A percentile compares a stretch with the other conserved stretches of the same genome.
Conservation (phyloP, 2,113 vertebrate species). For the Poecile atricapillus region DNA sequence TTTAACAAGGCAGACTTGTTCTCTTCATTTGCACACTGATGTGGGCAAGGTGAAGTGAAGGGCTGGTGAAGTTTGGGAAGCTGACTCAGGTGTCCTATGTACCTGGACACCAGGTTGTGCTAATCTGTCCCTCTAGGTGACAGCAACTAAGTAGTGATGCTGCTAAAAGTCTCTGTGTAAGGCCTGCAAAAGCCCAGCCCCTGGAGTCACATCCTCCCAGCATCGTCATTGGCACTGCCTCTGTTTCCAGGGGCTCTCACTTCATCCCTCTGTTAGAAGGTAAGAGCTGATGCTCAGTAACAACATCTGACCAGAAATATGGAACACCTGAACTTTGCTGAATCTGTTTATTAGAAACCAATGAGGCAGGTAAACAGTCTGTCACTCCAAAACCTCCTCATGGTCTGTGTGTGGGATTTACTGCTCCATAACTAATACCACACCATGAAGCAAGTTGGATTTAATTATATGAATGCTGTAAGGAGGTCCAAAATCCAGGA, state of each 20-base stretch:
- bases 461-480: not conserved
- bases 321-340: not conserved
- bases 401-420: fast-evolving
- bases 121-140: not conserved
- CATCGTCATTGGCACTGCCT: not conserved
- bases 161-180: not conserved
- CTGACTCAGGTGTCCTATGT: not conserved
- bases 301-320: not conserved
- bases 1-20: not conserved
- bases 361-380: not conserved
- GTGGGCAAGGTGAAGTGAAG: not conserved
- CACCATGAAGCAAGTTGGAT: not conserved
- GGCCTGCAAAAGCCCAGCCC: not conserved
- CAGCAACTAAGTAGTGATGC: not conserved
- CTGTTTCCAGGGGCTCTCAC: not conserved
- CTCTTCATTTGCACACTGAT: not conserved
- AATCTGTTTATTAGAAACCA: not conserved
- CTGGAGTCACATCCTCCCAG: fast-evolving
- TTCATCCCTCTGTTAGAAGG: not conserved
- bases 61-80: not conserved
- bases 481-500: not conserved
- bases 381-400: not conserved
- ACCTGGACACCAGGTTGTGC: not conserved
- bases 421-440: not conserved
- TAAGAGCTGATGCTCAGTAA: not conserved